phyloP scores from a whole-genome alignment of 2,888 invertebrate genomes.

The Bellardia bayeri region DNA sequence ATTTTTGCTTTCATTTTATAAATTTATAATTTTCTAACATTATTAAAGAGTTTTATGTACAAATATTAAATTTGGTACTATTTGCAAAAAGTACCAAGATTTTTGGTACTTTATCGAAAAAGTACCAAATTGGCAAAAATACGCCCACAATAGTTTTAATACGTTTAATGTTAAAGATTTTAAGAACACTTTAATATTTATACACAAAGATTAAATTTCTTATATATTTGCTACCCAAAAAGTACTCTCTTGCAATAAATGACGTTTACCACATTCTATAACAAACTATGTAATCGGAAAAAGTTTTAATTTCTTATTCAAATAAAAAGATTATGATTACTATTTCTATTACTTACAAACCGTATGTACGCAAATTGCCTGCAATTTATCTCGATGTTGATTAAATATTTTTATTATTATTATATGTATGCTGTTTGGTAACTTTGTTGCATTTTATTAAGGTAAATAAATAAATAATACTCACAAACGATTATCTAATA shows the following conservation, averaged over 20 bases:
- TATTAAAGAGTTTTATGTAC: too few relatives aligned
- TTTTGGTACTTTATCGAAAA: too few relatives aligned
- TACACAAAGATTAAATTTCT: too few relatives aligned
- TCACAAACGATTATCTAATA: slow-evolving; percentile 65
- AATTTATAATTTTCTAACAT: too few relatives aligned
- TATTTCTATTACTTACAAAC: slow-evolving; percentile 3
- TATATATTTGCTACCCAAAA: too few relatives aligned
- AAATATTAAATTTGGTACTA: too few relatives aligned
- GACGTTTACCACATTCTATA: slow-evolving; percentile 14
- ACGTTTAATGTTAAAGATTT: too few relatives aligned
- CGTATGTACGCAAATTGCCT: slow-evolving; percentile 40
- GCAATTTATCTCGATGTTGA: slow-evolving; percentile 62
- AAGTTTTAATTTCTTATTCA: neutral
- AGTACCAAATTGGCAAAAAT: too few relatives aligned
- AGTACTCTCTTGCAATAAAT: neutral
- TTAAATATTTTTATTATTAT: slow-evolving; percentile 45
- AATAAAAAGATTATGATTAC: slow-evolving; percentile 28
- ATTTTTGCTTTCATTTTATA: too few relatives aligned
- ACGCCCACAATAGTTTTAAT: too few relatives aligned
- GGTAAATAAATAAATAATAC: slow-evolving; percentile 67
- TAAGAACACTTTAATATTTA: too few relatives aligned
- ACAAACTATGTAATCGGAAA: neutral
- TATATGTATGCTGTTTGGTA: slow-evolving; percentile 24
- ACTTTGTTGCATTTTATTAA: slow-evolving; percentile 32
- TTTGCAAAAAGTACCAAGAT: too few relatives aligned